Percentiles rank a stretch among this genome's conserved stretches.
Conservation (phyloP, 2,797 vertebrate genomes). For the Pagetopsis macropterus region DNA sequence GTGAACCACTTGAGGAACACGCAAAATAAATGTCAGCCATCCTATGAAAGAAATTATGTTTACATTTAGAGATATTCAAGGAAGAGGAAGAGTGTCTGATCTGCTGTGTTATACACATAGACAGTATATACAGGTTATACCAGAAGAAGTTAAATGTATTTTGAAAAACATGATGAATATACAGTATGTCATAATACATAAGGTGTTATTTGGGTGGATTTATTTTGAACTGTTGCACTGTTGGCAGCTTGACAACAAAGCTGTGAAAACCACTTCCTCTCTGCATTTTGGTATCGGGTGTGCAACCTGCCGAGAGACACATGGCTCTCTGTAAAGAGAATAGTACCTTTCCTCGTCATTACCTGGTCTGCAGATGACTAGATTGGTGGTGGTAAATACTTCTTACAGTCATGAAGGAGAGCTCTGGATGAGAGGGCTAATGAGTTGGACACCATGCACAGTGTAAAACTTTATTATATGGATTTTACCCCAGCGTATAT, state of each 20-base stretch:
- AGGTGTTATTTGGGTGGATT: background rate
- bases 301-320: background rate
- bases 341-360: background rate
- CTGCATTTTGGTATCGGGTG: background rate
- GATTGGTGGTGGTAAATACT: background rate
- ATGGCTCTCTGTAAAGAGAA: background rate
- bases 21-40: background rate
- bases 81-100: background rate
- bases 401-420: background rate
- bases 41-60: background rate
- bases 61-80: background rate
- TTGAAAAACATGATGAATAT: background rate
- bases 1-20: background rate
- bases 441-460: background rate
- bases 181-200: background rate
- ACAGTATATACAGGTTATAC: no score
- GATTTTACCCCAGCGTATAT: background rate
- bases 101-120: background rate
- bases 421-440: background rate
- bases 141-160: background rate
- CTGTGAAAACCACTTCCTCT: slow-evolving; percentile 66
- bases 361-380: background rate
- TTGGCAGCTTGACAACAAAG: background rate
- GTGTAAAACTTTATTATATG: background rate
- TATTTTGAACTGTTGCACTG: background rate